phyloP scores from a whole-genome alignment of 1,140 invertebrate genomes.

The Tetramorium alpestre region DNA sequence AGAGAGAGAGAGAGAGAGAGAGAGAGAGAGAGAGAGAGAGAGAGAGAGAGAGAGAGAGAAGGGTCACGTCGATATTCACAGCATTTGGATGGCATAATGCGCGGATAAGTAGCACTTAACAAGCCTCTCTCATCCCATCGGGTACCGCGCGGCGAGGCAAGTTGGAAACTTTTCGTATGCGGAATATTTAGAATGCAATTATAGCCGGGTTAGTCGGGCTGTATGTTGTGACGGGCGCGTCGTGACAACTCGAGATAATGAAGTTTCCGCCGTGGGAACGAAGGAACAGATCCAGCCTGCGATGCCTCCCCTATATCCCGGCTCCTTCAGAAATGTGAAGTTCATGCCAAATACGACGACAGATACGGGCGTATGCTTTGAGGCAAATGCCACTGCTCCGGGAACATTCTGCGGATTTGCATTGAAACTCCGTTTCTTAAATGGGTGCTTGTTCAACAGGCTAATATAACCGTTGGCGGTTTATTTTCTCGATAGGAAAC shows the following conservation, averaged over 20 bases:
- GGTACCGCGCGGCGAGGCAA: neutral
- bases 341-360: slow-evolving; percentile 45
- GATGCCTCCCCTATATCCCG: neutral
- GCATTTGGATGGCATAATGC: slow-evolving; percentile 14
- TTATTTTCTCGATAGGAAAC: slow-evolving; percentile 23
- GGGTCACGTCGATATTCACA: slow-evolving; percentile 6
- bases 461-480: slow-evolving; percentile 37
- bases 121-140: neutral
- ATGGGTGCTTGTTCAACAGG: slow-evolving; percentile 48
- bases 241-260: slow-evolving; percentile 52
- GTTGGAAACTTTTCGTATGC: slow-evolving; percentile 39
- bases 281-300: slow-evolving; percentile 30
- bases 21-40: neutral
- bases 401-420: slow-evolving; percentile 45
- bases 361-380: slow-evolving; percentile 40
- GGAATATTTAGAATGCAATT: slow-evolving; percentile 48
- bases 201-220: neutral
- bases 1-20: too few species aligned
- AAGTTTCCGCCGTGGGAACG: slow-evolving; percentile 41
- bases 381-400: neutral
- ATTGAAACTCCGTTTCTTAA: slow-evolving; percentile 51
- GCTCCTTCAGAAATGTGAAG: slow-evolving; percentile 24
- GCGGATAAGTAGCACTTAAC: slow-evolving; percentile 15
- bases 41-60: neutral
- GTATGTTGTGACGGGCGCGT: slow-evolving; percentile 31